Evolutionary conservation across 1,140 invertebrate genomes (phyloP).

Genomic region (Bombus pascuorum): DNA sequence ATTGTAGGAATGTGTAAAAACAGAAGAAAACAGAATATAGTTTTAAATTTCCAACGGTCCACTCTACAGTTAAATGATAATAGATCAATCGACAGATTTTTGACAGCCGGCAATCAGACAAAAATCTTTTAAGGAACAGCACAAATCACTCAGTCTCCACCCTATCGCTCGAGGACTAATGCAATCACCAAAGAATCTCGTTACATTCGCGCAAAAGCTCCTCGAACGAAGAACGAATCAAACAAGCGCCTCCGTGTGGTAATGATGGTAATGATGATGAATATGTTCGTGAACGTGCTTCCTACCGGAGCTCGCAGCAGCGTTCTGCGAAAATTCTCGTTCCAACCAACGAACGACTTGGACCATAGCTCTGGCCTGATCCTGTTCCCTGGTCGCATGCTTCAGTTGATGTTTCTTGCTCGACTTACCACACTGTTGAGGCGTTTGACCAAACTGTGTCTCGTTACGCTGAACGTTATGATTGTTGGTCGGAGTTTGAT

Average conservation of each 20-base stretch:
- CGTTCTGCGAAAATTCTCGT: conserved; percentile 82
- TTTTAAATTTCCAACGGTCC: not conserved
- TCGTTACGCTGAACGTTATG: conserved; percentile 70
- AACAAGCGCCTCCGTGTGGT: conserved; percentile 80
- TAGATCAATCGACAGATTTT: not conserved
- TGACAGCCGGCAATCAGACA: not conserved
- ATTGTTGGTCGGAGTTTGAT: conserved; percentile 65
- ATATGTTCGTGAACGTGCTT: conserved; percentile 91
- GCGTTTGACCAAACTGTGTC: conserved; percentile 68
- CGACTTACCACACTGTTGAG: conserved; percentile 69
- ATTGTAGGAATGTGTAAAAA: not conserved
- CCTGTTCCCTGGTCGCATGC: conserved; percentile 86
- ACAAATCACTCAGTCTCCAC: conserved; percentile 6
- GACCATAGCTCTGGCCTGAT: conserved; percentile 88
- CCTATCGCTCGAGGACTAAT: conserved; percentile 45
- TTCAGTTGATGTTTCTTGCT: conserved; percentile 85
- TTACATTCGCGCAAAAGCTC: conserved; percentile 6
- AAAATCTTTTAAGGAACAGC: not conserved
- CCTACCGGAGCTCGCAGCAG: conserved; percentile 68
- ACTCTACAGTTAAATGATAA: not conserved
- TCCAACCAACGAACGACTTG: conserved; percentile 85
- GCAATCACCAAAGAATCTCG: conserved; percentile 44
- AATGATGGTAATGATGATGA: conserved; percentile 93
- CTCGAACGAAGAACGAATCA: conserved; percentile 54
- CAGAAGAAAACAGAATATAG: not conserved